Conservation (phyloP, 2,797 vertebrate species). For the Avahi laniger region DNA sequence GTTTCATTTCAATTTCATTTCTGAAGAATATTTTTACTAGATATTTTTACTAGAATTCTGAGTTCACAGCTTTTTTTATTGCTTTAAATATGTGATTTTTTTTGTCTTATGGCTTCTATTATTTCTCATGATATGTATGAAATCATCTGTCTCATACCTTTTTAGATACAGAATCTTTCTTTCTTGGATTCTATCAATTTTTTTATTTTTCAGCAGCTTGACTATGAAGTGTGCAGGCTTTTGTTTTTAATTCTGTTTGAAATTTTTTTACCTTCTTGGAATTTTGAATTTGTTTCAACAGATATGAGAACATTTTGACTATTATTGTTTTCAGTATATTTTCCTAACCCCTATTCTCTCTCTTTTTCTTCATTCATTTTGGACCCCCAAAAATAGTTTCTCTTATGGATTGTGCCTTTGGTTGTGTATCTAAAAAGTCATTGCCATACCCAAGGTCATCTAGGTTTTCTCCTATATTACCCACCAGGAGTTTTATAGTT, state of each 20-base stretch:
- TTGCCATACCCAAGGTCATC: background rate
- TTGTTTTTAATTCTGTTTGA: background rate
- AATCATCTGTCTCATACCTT: background rate
- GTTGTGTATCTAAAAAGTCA: background rate
- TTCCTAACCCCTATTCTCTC: background rate
- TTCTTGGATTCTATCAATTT: background rate
- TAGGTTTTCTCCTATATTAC: background rate
- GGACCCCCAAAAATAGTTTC: background rate
- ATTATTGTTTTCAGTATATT: background rate
- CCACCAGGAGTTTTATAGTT: background rate
- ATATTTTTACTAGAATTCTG: background rate
- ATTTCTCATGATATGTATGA: background rate
- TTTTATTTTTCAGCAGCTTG: background rate
- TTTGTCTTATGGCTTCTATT: background rate
- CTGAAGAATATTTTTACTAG: background rate
- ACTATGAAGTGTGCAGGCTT: background rate
- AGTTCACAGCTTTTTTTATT: background rate
- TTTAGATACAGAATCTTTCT: background rate
- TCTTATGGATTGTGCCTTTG: background rate
- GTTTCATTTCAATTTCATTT: background rate
- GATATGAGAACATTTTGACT: background rate
- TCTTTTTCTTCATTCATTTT: background rate
- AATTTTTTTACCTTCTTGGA: background rate
- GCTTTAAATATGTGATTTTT: background rate
- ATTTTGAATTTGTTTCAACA: background rate